phyloP scores from a whole-genome alignment of 1,140 invertebrate species.

The Saccostrea glomerata region DNA sequence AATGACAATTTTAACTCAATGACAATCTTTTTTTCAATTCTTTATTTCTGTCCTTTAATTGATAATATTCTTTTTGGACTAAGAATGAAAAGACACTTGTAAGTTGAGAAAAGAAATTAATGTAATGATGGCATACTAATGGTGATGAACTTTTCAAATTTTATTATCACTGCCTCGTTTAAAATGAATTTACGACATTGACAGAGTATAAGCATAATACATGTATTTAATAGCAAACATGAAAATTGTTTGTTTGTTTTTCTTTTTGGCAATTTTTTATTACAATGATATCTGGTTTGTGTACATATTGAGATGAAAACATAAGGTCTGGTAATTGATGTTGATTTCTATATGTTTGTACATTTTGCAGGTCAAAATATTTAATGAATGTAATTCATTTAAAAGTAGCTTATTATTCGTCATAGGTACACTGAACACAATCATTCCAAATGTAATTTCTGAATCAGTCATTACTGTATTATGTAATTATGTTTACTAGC shows the following conservation, averaged over 20 bases:
- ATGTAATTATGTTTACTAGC: background rate
- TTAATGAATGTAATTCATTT: constrained; percentile 11
- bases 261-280: background rate
- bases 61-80: no score
- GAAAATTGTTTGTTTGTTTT: background rate
- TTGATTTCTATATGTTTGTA: background rate
- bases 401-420: background rate
- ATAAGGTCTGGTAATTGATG: background rate
- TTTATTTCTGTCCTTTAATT: no score
- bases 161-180: no score
- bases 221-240: background rate
- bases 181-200: background rate
- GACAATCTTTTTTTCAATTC: background rate
- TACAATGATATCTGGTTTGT: constrained; percentile 1
- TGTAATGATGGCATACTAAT: no score
- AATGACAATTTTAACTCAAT: background rate
- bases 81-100: no score
- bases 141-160: no score
- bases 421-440: background rate
- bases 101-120: no score
- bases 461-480: background rate
- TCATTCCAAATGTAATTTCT: constrained; percentile 16
- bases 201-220: background rate
- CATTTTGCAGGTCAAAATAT: background rate
- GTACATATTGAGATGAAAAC: background rate